These are phyloP conservation scores for Sebastolobus alascanus DNA, from an alignment of 2,797 vertebrate species.

Conservation along the genomic window DNA sequence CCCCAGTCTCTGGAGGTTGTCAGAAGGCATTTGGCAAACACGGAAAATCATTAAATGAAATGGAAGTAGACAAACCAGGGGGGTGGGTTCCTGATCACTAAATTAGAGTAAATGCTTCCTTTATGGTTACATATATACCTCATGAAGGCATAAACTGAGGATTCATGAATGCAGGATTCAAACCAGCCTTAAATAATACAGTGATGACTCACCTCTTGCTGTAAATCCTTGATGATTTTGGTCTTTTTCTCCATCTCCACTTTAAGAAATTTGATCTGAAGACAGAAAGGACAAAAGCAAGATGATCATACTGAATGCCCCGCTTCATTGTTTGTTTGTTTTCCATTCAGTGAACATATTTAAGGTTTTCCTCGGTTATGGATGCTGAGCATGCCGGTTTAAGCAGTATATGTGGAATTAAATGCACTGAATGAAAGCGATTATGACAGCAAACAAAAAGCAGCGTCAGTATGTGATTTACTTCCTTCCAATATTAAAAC, in stretches of 20 bases:
- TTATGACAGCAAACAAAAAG: slow-evolving; percentile 2
- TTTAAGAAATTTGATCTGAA: slow-evolving; percentile 96
- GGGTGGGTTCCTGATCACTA: slow-evolving; percentile 6
- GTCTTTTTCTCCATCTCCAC: slow-evolving; percentile 98
- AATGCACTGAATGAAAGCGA: background rate
- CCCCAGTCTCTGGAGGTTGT: slow-evolving; percentile 16
- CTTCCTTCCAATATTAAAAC: background rate
- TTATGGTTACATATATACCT: slow-evolving; percentile 4
- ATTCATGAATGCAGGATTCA: background rate
- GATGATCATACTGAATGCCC: background rate
- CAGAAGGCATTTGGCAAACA: slow-evolving; percentile 43
- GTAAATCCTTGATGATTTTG: slow-evolving; percentile 98
- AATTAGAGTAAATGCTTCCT: slow-evolving; percentile 26
- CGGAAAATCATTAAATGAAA: slow-evolving; percentile 46
- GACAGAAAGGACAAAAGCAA: slow-evolving; percentile 50
- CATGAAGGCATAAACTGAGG: background rate
- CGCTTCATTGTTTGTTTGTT: background rate
- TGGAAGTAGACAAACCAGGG: slow-evolving; percentile 1
- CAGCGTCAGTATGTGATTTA: background rate
- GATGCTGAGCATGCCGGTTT: background rate
- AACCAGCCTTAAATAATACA: background rate
- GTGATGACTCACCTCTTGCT: slow-evolving; percentile 92
- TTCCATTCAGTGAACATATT: slow-evolving; percentile 12
- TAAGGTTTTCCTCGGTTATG: background rate
- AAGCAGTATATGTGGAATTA: background rate